Base-by-base conservation (phyloP, 37 sponge, comb jelly and placozoan genomes). In the Aplysina aerophoba region DNA sequence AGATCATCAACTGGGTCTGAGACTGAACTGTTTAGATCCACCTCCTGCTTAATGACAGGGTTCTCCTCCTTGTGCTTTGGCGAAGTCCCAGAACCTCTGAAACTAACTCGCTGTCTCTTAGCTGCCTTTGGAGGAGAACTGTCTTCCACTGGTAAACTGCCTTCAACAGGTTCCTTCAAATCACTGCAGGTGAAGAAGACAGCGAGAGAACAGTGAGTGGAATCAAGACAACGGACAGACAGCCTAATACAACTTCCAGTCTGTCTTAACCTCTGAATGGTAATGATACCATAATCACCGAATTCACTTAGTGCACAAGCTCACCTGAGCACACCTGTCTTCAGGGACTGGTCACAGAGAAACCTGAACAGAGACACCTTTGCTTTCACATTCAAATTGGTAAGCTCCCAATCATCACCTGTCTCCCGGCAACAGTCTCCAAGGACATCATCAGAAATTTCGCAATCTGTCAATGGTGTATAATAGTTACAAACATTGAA, bases 381-480 rank as follows among this genome's bases (percentile, higher is more conserved):
- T 75, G 78, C 6, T 3, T 24, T 40, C 37, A 41, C 53, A 41
- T 41, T 50, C 21, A 75, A 50, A 40, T 75, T 36, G 1, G 78
- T 4, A 24, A 75, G 40, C 14, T 24, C 22, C 78, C 78, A 75
- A 21, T 75, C 78, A n/a, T 75, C 78, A 21, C 78, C 78, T 75
- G 78, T 75, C 12, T 75, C 78, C 25, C 78, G 44, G 54, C 78
- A 75, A 50, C 78, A 75, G 54, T 75, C 78, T 40, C 78, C 78
- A 75, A 75, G 78, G 78, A 53, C 24, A 75, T 50, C n/a, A 41
- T 75, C 78, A 20, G 21, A 19, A 14, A 75, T 44, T 16, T 13
- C 54, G 41, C 54, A 40, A 75, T 36, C 78, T 75, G 40, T 27
- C 17, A n/a, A 69, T 11, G 34, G 6, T 35, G 30, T 1, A n/a